Evolutionary conservation across 2,797 vertebrate genomes (phyloP), one percentile per base, ranked within the genome.

Genomic region (Sebastes kiyomatsui): DNA sequence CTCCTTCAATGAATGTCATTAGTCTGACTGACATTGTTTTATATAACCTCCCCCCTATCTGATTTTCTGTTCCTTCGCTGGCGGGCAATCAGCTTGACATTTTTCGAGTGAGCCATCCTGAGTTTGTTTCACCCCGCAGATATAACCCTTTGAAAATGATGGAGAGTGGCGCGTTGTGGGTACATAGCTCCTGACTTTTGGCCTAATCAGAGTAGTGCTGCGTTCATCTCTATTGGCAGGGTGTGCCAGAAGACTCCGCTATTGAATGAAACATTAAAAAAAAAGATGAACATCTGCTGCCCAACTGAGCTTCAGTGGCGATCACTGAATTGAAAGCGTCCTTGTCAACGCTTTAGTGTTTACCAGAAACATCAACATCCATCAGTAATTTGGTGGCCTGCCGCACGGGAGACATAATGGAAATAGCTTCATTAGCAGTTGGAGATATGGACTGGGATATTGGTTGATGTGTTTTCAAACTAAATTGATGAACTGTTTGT

Each of bases 1-100:
- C 80, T 89, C 75, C 67, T 79, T 86, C 72, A 55, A 35, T 83
- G 78, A 90, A 86, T 78, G 81, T 82, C 82, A 72, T 91, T 77
- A 83, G 61, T 71, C 80, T 73, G 83, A 84, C 76, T 84, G 83
- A 87, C 85, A 79, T 81, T 80, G 82, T 86, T 91, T 88, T 88
- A 86, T 87, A 80, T 83, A 89, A 90, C 82, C 82, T 78, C 22
- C 1, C 66, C 67, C 72, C 49, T 74, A 42, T 88, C 85, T 67
- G 79, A 77, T 81, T 84, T 77, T 81, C 72, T 69, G 70, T 35
- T 83, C 67, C 42, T 67, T 67, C 0, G 8, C 88, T 81, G 67
- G 62, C 20, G 6, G 79, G 70, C 84, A 52, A 32, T 81, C 79
- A 79, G 73, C 59, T 54, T 82, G 80, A 88, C 72, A 80, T 84